A percentile compares a stretch with the other conserved stretches of the same genome.
phyloP scores from a whole-genome alignment of 2,113 vertebrate species.

The Pao palembangensis region DNA sequence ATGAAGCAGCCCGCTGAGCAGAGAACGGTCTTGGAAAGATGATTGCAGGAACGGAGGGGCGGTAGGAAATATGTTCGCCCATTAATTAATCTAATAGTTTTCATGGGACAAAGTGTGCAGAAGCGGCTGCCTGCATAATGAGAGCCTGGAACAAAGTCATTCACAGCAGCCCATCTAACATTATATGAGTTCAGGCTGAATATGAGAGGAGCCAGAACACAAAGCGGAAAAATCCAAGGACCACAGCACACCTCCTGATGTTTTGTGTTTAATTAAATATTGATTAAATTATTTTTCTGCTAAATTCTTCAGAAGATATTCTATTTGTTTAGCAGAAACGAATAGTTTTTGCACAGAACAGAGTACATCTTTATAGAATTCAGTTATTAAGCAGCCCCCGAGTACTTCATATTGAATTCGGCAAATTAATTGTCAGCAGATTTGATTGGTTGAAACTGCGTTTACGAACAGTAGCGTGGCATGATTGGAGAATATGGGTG shows the following conservation, averaged over 20 bases:
- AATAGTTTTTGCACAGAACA: background rate
- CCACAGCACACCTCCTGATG: conserved; percentile 8
- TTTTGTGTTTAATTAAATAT: conserved; percentile 17
- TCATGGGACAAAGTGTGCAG: conserved; percentile 63
- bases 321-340: background rate
- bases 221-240: conserved; percentile 5
- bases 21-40: conserved; percentile 58
- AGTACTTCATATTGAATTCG: conserved; percentile 26
- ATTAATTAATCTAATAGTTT: conserved; percentile 74
- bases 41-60: conserved; percentile 49
- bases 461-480: conserved; percentile 22
- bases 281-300: conserved; percentile 10
- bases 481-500: conserved; percentile 56
- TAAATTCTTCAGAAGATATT: background rate
- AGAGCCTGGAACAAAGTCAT: conserved; percentile 66
- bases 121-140: conserved; percentile 62
- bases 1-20: conserved; percentile 57
- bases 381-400: conserved; percentile 31
- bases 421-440: conserved; percentile 40
- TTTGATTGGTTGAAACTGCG: conserved; percentile 44
- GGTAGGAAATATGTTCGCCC: conserved; percentile 58
- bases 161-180: conserved; percentile 47
- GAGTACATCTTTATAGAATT: background rate
- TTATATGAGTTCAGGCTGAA: conserved; percentile 28
- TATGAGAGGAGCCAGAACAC: conserved; percentile 24